Evolutionary conservation across 92 coral and sea anemone species (phyloP).

Genomic region (Actinostola sp.): DNA sequence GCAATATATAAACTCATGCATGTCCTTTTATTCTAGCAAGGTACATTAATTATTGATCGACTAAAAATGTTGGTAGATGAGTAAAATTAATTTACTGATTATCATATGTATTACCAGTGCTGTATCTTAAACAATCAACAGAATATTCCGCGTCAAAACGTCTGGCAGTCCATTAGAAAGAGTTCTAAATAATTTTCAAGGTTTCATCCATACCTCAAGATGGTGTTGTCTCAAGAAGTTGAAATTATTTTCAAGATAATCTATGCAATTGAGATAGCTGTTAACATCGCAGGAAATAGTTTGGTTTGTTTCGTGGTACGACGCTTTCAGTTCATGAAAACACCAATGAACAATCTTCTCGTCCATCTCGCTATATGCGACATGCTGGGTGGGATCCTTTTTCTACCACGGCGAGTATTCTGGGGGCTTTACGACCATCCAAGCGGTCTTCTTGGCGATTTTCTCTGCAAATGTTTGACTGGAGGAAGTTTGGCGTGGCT

Average conservation of each 20-base stretch:
- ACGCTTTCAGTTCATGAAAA: slow-evolving; percentile 45
- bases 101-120: no score
- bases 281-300: slow-evolving; percentile 40
- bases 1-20: no score
- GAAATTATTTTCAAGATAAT: slow-evolving; percentile 27
- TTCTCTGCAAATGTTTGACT: slow-evolving; percentile 50
- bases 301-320: slow-evolving; percentile 46
- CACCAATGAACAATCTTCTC: slow-evolving; percentile 66
- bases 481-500: slow-evolving; percentile 54
- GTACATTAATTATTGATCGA: no score
- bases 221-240: no score
- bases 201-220: no score
- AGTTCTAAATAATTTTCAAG: no score
- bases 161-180: no score
- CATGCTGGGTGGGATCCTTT: slow-evolving; percentile 40
- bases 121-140: no score
- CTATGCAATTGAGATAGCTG: slow-evolving; percentile 21
- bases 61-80: no score
- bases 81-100: no score
- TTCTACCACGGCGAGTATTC: slow-evolving; percentile 30
- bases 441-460: slow-evolving; percentile 37
- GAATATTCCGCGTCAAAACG: no score
- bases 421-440: slow-evolving; percentile 53
- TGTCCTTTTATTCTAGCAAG: no score
- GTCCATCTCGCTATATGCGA: slow-evolving; percentile 58